Percentiles rank a stretch among this genome's conserved stretches.
Conservation (phyloP, 2,113 vertebrate genomes). For the Collichthys lucidus region DNA sequence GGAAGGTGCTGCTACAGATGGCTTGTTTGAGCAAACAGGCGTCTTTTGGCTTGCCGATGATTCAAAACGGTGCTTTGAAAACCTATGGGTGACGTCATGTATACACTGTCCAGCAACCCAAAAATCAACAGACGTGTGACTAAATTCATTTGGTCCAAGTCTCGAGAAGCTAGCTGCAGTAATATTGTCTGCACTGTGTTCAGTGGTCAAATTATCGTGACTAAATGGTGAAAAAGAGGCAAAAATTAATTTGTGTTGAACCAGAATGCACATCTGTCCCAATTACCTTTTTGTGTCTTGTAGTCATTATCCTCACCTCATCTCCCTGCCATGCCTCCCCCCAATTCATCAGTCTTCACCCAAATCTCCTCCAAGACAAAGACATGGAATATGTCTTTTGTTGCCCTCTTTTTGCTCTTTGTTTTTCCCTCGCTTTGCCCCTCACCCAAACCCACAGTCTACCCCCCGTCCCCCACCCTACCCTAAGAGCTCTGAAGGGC, state of each 20-base stretch:
- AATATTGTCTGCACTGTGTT: neutral
- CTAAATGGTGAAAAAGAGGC: neutral
- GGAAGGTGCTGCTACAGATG: too few relatives aligned
- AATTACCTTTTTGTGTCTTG: slow-evolving; percentile 3
- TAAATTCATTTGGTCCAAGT: too few relatives aligned
- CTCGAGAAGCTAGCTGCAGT: too few relatives aligned
- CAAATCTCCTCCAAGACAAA: neutral
- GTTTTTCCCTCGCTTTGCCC: slow-evolving; percentile 47
- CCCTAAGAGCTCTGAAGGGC: slow-evolving; percentile 81
- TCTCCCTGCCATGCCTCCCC: neutral
- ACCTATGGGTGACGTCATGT: too few relatives aligned
- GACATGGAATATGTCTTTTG: slow-evolving; percentile 35
- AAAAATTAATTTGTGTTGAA: neutral
- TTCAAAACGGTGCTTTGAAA: too few relatives aligned
- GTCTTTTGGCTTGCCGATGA: too few relatives aligned
- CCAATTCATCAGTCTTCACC: slow-evolving; percentile 1
- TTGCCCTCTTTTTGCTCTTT: slow-evolving; percentile 37
- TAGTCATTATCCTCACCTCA: neutral
- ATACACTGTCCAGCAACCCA: too few relatives aligned
- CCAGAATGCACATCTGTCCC: neutral
- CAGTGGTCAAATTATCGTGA: neutral
- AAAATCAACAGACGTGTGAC: too few relatives aligned
- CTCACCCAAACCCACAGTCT: slow-evolving; percentile 40
- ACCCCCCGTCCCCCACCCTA: slow-evolving; percentile 34
- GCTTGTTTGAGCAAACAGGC: too few relatives aligned